These are phyloP conservation scores for Atta cephalotes DNA, from an alignment of 1,140 invertebrate species.

Conservation along the genomic window DNA sequence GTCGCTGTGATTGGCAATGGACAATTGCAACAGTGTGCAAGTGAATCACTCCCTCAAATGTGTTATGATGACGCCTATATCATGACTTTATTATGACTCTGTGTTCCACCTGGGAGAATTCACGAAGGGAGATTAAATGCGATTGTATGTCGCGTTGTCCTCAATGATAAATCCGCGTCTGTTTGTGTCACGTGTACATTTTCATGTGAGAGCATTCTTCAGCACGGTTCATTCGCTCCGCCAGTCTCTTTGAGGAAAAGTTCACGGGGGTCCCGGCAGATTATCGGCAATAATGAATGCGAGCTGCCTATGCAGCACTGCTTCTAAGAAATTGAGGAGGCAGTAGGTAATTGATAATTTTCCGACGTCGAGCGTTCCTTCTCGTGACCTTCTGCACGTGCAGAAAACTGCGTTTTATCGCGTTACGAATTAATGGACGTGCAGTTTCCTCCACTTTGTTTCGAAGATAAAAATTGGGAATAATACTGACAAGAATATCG, in stretches of 20 bases:
- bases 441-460: background rate
- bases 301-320: background rate
- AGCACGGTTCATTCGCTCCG: conserved; percentile 16
- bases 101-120: too few species aligned
- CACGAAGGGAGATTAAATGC: too few species aligned
- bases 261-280: conserved; percentile 41
- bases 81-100: too few species aligned
- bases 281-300: conserved; percentile 46
- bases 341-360: conserved; percentile 35
- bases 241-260: conserved; percentile 52
- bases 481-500: background rate
- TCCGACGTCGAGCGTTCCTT: background rate
- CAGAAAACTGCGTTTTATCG: background rate
- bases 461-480: background rate
- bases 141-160: background rate
- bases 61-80: too few species aligned
- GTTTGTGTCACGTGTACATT: conserved; percentile 1
- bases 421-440: background rate
- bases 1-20: too few species aligned
- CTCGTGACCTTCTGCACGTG: background rate
- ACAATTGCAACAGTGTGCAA: too few species aligned
- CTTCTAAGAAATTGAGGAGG: conserved; percentile 24
- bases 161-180: conserved; percentile 42
- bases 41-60: too few species aligned
- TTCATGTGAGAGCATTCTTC: background rate